Percentiles rank a stretch among this genome's conserved stretches.
Evolutionary conservation across 2,888 invertebrate genomes (phyloP).

Genomic region (Meteorus cinctellus): DNA sequence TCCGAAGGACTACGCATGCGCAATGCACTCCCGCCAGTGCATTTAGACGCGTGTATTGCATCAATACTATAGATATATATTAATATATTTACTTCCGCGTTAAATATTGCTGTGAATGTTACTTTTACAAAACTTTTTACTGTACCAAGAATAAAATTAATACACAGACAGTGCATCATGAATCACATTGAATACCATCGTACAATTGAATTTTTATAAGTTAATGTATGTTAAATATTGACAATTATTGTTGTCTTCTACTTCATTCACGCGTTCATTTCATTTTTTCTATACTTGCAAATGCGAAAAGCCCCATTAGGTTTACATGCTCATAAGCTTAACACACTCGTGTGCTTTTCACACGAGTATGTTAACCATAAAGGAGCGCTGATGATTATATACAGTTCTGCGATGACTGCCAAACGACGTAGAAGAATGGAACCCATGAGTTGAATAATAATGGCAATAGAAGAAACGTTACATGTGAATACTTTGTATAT

Average conservation of each 20-base stretch:
- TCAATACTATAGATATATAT: background rate
- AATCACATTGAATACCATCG: background rate
- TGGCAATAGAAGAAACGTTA: conserved; percentile 42
- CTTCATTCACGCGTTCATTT: background rate
- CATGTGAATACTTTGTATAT: conserved; percentile 23
- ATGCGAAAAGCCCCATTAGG: background rate
- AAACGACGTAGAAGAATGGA: conserved; percentile 3
- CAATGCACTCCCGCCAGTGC: conserved; percentile 38
- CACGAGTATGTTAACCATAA: background rate
- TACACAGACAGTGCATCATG: background rate
- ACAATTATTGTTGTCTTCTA: background rate
- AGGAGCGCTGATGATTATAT: conserved; percentile 7
- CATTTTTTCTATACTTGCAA: too few species aligned
- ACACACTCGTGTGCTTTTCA: background rate
- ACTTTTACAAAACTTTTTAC: background rate
- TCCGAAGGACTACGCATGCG: conserved; percentile 54
- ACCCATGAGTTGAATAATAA: conserved; percentile 44
- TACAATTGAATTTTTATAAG: background rate
- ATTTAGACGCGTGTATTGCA: conserved; percentile 11
- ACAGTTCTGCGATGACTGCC: conserved; percentile 9
- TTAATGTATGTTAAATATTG: background rate
- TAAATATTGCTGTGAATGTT: conserved; percentile 19
- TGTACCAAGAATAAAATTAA: too few species aligned
- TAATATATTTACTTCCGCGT: background rate
- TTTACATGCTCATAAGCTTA: too few species aligned